These are phyloP conservation scores for Capra hircus DNA, from an alignment of 2,113 vertebrate species.

Conservation along the genomic window DNA sequence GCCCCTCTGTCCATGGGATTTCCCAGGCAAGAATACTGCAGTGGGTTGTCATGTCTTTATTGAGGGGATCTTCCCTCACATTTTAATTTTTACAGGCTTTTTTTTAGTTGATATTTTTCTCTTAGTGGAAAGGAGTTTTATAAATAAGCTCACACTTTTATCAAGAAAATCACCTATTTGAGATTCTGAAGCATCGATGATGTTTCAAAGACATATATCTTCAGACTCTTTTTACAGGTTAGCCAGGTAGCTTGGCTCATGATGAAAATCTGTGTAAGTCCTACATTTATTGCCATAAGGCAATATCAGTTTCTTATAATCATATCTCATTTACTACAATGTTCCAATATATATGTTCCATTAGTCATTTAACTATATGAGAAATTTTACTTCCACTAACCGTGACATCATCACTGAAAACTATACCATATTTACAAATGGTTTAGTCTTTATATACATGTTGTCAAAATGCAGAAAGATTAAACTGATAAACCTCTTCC, in stretches of 20 bases:
- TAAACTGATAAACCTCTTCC: constrained; percentile 26
- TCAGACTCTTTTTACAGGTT: neutral
- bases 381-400: constrained; percentile 9
- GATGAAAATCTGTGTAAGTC: neutral
- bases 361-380: constrained; percentile 17
- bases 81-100: neutral
- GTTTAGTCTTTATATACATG: constrained; percentile 17
- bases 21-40: neutral
- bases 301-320: neutral
- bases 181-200: neutral
- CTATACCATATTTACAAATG: constrained; percentile 1
- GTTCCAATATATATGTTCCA: neutral
- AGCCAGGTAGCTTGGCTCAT: neutral
- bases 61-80: neutral
- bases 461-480: constrained; percentile 37
- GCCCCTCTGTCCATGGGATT: neutral
- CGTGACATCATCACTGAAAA: constrained; percentile 35
- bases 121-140: neutral
- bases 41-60: neutral
- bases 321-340: constrained; percentile 24
- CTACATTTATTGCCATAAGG: neutral
- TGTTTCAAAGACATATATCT: constrained; percentile 14
- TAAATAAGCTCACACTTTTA: neutral
- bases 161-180: constrained; percentile 38
- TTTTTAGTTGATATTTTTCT: neutral